Percentiles rank a stretch among this genome's conserved stretches.
Conservation (phyloP, 2,888 invertebrate genomes). For the Zele albiditarsus region DNA sequence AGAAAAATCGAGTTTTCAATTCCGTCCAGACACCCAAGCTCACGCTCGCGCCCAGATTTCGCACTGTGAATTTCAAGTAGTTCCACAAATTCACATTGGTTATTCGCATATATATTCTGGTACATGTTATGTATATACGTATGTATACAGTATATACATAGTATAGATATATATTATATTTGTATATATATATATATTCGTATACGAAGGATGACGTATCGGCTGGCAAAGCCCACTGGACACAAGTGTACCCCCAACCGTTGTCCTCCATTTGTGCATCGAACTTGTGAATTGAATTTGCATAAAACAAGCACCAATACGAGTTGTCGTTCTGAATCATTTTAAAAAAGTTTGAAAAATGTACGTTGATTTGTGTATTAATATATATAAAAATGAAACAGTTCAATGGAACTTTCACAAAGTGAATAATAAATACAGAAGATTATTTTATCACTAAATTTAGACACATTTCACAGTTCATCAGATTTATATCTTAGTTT, state of each 20-base stretch:
- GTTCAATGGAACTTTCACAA: background rate
- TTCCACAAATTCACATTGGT: slow-evolving; percentile 52
- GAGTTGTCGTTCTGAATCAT: slow-evolving; percentile 30
- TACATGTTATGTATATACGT: slow-evolving; percentile 20
- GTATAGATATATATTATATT: slow-evolving; percentile 18
- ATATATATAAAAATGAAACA: slow-evolving; percentile 9
- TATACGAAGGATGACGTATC: slow-evolving; percentile 38
- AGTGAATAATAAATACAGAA: background rate
- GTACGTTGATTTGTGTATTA: slow-evolving; percentile 8
- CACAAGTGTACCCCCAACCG: slow-evolving; percentile 32
- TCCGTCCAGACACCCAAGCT: slow-evolving; percentile 49
- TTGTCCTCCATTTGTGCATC: slow-evolving; percentile 48
- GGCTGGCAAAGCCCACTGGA: slow-evolving; percentile 42
- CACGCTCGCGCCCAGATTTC: slow-evolving; percentile 51
- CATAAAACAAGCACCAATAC: slow-evolving; percentile 63
- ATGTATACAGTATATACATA: background rate
- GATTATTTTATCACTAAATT: slow-evolving; percentile 3
- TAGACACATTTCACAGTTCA: slow-evolving; percentile 3
- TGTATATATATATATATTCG: slow-evolving; percentile 36
- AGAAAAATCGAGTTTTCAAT: slow-evolving; percentile 68
- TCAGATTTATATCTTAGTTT: background rate
- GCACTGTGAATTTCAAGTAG: slow-evolving; percentile 69
- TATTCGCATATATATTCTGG: slow-evolving; percentile 26
- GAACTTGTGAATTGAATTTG: slow-evolving; percentile 67
- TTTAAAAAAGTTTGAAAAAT: slow-evolving; percentile 16